phyloP scores from a whole-genome alignment of 2,113 vertebrate species.

The Collichthys lucidus region DNA sequence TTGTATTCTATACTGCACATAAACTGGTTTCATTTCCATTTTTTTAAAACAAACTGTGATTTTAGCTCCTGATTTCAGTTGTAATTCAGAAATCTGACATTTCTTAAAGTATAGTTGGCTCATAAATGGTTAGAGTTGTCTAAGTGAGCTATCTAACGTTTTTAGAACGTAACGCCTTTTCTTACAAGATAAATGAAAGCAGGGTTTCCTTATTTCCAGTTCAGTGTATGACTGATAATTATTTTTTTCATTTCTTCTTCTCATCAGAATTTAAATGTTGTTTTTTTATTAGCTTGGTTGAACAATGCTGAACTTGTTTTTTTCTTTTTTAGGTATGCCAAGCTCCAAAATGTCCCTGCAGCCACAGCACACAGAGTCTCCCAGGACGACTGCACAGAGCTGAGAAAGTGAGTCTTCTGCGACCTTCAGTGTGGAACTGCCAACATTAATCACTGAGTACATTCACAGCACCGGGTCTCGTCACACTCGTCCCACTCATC shows the following conservation, averaged over 20 bases:
- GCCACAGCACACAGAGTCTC: conserved; percentile 85
- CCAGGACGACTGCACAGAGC: conserved; percentile 90
- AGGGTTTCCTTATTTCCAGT: neutral
- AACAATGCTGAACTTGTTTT: neutral
- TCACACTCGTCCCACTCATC: neutral
- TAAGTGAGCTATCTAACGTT: neutral
- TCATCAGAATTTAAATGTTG: neutral
- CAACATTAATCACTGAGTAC: conserved; percentile 25
- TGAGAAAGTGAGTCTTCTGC: conserved; percentile 90
- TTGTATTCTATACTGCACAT: neutral
- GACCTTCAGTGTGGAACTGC: conserved; percentile 14
- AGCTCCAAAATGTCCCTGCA: conserved; percentile 86
- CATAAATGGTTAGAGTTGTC: neutral
- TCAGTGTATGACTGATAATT: too few relatives aligned
- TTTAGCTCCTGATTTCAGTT: too few relatives aligned
- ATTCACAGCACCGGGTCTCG: neutral
- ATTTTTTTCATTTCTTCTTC: neutral
- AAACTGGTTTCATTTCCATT: neutral
- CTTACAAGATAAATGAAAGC: neutral
- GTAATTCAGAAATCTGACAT: neutral
- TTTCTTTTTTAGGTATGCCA: conserved; percentile 87
- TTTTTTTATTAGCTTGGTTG: neutral
- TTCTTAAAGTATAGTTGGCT: neutral
- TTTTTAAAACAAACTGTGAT: neutral
- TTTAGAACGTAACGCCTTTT: neutral